A percentile compares a stretch with the other conserved stretches of the same genome.
These are phyloP conservation scores for Amblyraja radiata DNA, from an alignment of 2,797 vertebrate species.

Conservation along the genomic window DNA sequence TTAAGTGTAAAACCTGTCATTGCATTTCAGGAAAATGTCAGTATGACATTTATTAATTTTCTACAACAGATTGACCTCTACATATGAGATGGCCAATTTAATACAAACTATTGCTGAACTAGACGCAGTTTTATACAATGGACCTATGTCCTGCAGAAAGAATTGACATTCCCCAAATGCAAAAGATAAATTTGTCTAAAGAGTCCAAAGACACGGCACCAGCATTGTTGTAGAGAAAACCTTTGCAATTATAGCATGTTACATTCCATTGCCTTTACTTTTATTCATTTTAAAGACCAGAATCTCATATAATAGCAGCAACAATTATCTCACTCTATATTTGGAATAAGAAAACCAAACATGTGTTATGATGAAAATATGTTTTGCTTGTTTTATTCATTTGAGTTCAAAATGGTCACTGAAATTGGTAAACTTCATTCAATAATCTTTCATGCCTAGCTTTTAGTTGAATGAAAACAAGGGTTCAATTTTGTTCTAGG, in stretches of 20 bases:
- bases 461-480: neutral
- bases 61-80: neutral
- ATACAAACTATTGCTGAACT: neutral
- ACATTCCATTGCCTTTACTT: neutral
- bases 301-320: neutral
- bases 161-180: neutral
- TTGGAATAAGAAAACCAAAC: neutral
- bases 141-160: neutral
- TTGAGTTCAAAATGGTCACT: neutral
- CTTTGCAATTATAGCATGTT: neutral
- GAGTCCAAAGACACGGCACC: neutral
- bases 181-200: neutral
- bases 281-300: neutral
- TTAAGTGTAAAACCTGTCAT: neutral
- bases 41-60: conserved; percentile 21
- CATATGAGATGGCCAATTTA: neutral
- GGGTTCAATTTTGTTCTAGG: neutral
- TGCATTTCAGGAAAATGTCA: neutral
- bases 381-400: neutral
- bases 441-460: neutral
- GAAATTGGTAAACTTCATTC: neutral
- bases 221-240: neutral
- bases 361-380: neutral
- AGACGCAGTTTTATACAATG: neutral
- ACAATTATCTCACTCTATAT: neutral